Percentiles rank a stretch among this genome's conserved stretches.
Evolutionary conservation across 2,888 invertebrate species (phyloP).

Genomic region (Microchrysa polita): DNA sequence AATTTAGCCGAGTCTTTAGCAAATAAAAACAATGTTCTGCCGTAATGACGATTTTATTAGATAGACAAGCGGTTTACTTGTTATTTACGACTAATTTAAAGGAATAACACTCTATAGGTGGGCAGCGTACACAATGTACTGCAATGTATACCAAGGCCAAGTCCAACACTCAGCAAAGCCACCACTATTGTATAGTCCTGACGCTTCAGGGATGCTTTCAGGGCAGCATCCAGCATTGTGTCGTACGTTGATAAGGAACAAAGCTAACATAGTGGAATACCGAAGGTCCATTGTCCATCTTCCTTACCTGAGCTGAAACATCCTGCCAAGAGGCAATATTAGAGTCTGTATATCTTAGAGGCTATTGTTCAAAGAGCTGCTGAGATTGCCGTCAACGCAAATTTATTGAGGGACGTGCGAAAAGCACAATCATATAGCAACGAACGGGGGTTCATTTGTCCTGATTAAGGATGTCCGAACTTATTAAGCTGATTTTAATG

Average conservation of each 20-base stretch:
- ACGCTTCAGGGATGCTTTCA: not conserved
- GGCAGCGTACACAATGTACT: not conserved
- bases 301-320: conserved; percentile 21
- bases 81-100: conserved; percentile 48
- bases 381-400: conserved; percentile 30
- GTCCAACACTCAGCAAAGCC: not conserved
- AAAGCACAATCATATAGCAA: not conserved
- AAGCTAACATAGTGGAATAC: not conserved
- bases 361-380: not conserved
- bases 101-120: not conserved
- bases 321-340: conserved; percentile 20
- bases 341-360: conserved; percentile 19
- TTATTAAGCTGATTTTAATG: no score
- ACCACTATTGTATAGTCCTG: not conserved
- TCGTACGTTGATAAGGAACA: not conserved
- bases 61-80: conserved; percentile 42
- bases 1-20: conserved; percentile 40
- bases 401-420: conserved; percentile 34
- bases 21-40: conserved; percentile 48
- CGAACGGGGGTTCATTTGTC: no score
- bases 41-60: conserved; percentile 49
- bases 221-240: not conserved
- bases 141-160: not conserved
- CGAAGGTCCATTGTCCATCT: conserved; percentile 4
- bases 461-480: no score